Conservation (phyloP, 2,888 invertebrate genomes). For the Schrankia costaestrigalis region DNA sequence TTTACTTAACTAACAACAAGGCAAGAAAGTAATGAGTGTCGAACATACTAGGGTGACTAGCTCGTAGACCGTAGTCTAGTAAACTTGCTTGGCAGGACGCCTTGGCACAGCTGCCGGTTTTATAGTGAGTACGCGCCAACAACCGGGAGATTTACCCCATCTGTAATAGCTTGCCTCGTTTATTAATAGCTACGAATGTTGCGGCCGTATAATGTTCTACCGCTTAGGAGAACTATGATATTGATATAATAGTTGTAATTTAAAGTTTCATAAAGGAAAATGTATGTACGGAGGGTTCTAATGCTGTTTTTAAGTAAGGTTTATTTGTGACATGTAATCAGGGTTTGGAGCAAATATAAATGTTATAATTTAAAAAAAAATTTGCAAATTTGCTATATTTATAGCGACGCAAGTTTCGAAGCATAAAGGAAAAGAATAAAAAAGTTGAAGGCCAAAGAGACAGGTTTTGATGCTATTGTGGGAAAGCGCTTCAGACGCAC, state of each 20-base stretch:
- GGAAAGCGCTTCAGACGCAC: no score
- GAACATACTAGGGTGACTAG: conserved; percentile 24
- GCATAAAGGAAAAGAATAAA: no score
- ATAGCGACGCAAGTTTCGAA: no score
- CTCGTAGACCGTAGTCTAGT: conserved; percentile 25
- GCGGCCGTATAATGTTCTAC: conserved; percentile 49
- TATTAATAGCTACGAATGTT: conserved; percentile 55
- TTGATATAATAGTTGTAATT: conserved; percentile 48
- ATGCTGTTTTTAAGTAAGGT: conserved; percentile 11
- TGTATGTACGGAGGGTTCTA: background rate
- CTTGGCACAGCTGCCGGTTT: conserved; percentile 61
- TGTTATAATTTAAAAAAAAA: no score
- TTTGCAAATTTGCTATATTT: no score
- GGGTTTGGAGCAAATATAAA: no score
- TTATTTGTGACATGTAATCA: background rate
- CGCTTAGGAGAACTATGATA: conserved; percentile 54
- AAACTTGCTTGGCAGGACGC: conserved; percentile 64
- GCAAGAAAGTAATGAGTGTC: conserved; percentile 7
- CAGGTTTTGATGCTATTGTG: no score
- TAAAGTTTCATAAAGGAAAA: conserved; percentile 3
- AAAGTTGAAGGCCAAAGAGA: no score
- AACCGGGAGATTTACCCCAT: conserved; percentile 57
- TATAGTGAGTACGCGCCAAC: conserved; percentile 62
- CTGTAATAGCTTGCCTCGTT: conserved; percentile 54
- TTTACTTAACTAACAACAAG: no score